Base-by-base conservation (phyloP, 23 tunicate genomes). In the Trididemnum miniatum region DNA sequence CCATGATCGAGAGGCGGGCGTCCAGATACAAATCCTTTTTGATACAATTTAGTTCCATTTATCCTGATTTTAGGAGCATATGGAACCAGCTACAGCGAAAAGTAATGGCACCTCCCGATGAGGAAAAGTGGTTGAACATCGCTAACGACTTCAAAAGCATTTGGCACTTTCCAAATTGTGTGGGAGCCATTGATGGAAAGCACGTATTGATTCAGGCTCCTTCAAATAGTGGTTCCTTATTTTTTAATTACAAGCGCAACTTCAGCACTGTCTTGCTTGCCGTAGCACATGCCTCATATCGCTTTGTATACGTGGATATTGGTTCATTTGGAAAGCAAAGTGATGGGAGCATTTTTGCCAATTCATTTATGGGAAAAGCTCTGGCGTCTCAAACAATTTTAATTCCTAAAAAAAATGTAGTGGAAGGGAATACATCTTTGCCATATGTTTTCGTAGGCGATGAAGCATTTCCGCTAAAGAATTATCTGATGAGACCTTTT, bases 131-230 rank as follows among this genome's bases (percentile, higher is more conserved):
- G 86, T 28, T 50, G n/a, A 7, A 28, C 15, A 4, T 71, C 4
- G 36, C 76, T 15, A 32, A 30, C 4, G 76, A 71, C 4, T 71
- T 12, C 23, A 9, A 71, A 40, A 28, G 26, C 26, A 12, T 33
- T 71, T 82, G 86, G 86, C 75, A 76, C 18, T 84, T 76, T 76
- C 88, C 88, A 31, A 76, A 62, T 20, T 84, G 82, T 84, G 34
- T 84, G 20, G 88, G 88, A 20, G 39, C 64, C 37, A 84, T 84
- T 44, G 88, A 76, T 50, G 82, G 88, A 31, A 84, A 76, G 33
- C 88, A 76, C 52, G 62, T 84, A 5, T 12, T 36, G 1, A 84
- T 84, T 15, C 75, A 65, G 35, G 82, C 82, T 0, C 88, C 88
- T n/a, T 29, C 63, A 35, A 76, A 62, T n/a, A 27, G 71, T 20